phyloP scores from a whole-genome alignment of 2,113 vertebrate species.

The Madoqua kirkii region DNA sequence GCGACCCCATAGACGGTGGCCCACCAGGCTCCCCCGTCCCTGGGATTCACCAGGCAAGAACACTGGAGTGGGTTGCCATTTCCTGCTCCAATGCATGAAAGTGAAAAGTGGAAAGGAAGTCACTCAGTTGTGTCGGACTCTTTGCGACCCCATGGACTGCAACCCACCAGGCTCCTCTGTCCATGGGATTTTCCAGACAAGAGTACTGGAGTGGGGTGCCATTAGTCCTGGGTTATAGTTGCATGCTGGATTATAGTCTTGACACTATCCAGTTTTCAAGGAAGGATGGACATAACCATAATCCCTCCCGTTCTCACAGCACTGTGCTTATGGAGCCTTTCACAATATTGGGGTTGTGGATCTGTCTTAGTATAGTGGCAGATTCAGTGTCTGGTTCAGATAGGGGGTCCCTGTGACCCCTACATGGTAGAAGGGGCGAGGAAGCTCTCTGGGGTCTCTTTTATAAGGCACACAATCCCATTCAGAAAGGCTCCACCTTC shows the following conservation, averaged over 20 bases:
- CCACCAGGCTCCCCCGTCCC: too few relatives aligned
- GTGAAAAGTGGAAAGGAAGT: too few relatives aligned
- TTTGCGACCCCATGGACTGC: too few relatives aligned
- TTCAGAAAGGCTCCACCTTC: neutral
- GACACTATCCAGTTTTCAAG: neutral
- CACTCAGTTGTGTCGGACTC: too few relatives aligned
- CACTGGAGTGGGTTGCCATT: too few relatives aligned
- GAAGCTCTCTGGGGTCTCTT: neutral
- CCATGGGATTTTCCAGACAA: too few relatives aligned
- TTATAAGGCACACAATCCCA: neutral
- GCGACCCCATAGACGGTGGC: too few relatives aligned
- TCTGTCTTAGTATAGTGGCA: neutral
- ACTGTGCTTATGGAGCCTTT: neutral
- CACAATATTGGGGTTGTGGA: neutral
- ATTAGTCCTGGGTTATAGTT: neutral
- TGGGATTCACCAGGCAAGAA: too few relatives aligned
- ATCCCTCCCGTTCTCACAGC: neutral
- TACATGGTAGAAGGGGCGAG: neutral
- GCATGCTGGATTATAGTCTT: neutral
- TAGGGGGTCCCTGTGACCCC: neutral
- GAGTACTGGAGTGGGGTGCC: too few relatives aligned
- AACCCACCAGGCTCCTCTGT: too few relatives aligned
- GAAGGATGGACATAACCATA: neutral
- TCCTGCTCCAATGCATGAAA: too few relatives aligned
- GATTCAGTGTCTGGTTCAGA: neutral